Percentiles rank a stretch among this genome's conserved stretches.
Evolutionary conservation across 2,113 vertebrate genomes (phyloP).

Genomic region (Gymnogyps californianus): DNA sequence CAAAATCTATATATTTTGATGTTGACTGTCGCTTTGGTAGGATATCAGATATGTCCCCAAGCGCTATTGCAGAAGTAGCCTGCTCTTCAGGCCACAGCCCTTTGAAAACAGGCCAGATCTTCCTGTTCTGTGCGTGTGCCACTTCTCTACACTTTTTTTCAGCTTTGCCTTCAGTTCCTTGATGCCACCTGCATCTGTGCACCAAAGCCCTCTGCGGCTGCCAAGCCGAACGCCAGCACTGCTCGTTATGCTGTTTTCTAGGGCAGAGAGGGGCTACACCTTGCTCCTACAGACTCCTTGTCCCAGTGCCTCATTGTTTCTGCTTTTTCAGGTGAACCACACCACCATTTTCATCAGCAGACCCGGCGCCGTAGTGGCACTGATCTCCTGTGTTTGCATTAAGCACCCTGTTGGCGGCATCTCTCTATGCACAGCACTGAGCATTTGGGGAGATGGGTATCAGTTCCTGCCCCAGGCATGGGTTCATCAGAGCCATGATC

Average conservation of each 20-base stretch:
- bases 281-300: background rate
- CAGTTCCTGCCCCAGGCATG: background rate
- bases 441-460: background rate
- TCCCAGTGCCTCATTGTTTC: background rate
- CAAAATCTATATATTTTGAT: background rate
- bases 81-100: background rate
- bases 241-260: background rate
- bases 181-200: background rate
- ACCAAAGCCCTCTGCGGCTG: background rate
- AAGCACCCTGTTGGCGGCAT: background rate
- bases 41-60: background rate
- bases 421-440: background rate
- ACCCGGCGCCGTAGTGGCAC: background rate
- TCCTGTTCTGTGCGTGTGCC: background rate
- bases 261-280: background rate
- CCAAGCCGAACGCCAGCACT: background rate
- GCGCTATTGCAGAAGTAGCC: fast-evolving
- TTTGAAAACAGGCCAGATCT: background rate
- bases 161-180: background rate
- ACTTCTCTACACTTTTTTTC: background rate
- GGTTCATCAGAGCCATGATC: background rate
- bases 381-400: background rate
- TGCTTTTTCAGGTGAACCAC: background rate
- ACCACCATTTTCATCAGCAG: background rate
- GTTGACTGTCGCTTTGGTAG: background rate